Percentiles rank a stretch among this genome's conserved stretches.
These are phyloP conservation scores for Serinus canaria DNA, from an alignment of 2,113 vertebrate genomes.

Conservation along the genomic window DNA sequence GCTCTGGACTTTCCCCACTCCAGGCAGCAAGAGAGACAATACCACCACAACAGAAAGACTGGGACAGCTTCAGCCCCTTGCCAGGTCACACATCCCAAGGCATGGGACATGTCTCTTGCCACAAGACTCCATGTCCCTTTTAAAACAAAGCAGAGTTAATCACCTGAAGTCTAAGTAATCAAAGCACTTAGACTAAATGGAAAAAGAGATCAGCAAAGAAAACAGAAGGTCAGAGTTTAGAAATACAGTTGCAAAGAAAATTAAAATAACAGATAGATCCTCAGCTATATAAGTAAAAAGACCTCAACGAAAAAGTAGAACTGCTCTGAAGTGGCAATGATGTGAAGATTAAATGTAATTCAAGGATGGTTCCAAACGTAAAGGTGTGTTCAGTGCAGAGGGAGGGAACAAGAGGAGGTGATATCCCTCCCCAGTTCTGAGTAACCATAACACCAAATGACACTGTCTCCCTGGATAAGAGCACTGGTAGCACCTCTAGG, in stretches of 20 bases:
- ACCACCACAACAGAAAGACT: fast-evolving
- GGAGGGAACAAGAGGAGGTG: neutral
- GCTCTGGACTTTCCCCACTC: neutral
- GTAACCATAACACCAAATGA: neutral
- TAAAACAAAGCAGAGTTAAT: neutral
- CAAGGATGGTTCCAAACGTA: neutral
- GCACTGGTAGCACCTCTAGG: neutral
- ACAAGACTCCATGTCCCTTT: neutral
- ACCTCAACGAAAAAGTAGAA: neutral
- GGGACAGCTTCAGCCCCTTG: neutral
- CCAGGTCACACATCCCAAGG: neutral
- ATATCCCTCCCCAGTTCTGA: neutral
- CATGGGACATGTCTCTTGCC: neutral
- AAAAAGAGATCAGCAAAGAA: neutral
- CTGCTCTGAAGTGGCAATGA: neutral
- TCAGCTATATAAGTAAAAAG: neutral
- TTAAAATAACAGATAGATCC: neutral
- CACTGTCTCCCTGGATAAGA: neutral
- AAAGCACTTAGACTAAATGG: neutral
- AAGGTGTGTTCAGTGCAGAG: neutral
- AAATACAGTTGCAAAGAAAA: neutral
- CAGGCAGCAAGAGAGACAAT: neutral
- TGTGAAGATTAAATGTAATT: neutral
- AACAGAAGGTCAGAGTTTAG: neutral
- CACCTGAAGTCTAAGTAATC: neutral